Conservation (phyloP, 2,888 invertebrate genomes). For the Branchellion lobata region DNA sequence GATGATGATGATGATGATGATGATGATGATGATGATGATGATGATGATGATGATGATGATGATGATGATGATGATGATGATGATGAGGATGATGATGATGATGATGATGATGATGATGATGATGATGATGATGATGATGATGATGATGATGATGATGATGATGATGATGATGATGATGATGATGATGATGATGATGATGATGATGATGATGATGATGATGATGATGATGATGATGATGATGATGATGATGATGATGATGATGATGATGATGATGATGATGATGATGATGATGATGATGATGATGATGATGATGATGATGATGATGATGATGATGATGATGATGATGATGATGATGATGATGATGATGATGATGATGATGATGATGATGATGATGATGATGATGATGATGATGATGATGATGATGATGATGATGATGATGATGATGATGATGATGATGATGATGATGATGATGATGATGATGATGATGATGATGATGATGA, state of each 20-base stretch:
- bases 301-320: not conserved
- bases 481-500: no score
- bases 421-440: conserved; percentile 10
- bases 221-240: not conserved
- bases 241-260: conserved; percentile 11
- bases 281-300: conserved; percentile 1
- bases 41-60: conserved; percentile 27
- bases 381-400: conserved; percentile 9
- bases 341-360: conserved; percentile 49
- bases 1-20: conserved; percentile 25
- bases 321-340: conserved; percentile 22
- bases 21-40: conserved; percentile 27
- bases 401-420: conserved; percentile 21
- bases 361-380: conserved; percentile 57
- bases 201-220: conserved; percentile 12
- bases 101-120: conserved; percentile 28
- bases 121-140: conserved; percentile 40
- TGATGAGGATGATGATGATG: no score
- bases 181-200: conserved; percentile 15
- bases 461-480: conserved; percentile 6
- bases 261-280: conserved; percentile 18
- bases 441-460: conserved; percentile 23
- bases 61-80: no score
- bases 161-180: conserved; percentile 23
- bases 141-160: conserved; percentile 32